Evolutionary conservation across 2,113 vertebrate genomes (phyloP), one percentile per base, ranked within the genome.

Genomic region (Craseonycteris thonglongyai): DNA sequence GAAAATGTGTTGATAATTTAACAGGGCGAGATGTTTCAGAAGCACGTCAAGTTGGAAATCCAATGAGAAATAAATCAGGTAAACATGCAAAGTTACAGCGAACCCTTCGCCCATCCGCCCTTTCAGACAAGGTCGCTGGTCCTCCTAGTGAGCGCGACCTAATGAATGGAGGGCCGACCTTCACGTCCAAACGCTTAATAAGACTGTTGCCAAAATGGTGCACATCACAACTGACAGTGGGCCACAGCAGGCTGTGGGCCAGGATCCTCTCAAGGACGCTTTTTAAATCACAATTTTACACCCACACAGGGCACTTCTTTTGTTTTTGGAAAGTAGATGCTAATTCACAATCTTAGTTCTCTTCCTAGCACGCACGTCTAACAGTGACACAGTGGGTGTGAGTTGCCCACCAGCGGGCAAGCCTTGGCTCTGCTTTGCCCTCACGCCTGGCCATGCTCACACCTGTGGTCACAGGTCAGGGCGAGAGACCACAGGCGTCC

Each of bases 151-250:
- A 56, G 7, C 30, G 11, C 18, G 35, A 28, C 6, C 14, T 16
- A 9, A 5, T 5, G 21, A 42, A 19, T 0, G 4, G 61, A 51
- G 71, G 40, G 18, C 18, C 30, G 24, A n/a, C n/a, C n/a, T 8
- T 35, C 6, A 33, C 3, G 1, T 0, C 11, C 11, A 63, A 24
- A 33, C 5, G 9, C 38, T 47, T n/a, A n/a, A n/a, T n/a, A 6
- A 54, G 6, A 16, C 18, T 8, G 6, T 21, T 0, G 3, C n/a
- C 33, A 22, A 26, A 45, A 33, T 1, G 22, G 35, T 2, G 35
- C 13, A 56, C 66, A 45, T 1, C 79, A 24, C 35, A 38, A 11
- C 51, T n/a, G n/a, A n/a, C n/a, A n/a, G n/a, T n/a, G n/a, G n/a
- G n/a, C n/a, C 90, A 38, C 10, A 2, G 0, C 35, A 45, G 28